phyloP scores from a whole-genome alignment of 2,797 vertebrate genomes.

The Mormyrus hasselquistii region DNA sequence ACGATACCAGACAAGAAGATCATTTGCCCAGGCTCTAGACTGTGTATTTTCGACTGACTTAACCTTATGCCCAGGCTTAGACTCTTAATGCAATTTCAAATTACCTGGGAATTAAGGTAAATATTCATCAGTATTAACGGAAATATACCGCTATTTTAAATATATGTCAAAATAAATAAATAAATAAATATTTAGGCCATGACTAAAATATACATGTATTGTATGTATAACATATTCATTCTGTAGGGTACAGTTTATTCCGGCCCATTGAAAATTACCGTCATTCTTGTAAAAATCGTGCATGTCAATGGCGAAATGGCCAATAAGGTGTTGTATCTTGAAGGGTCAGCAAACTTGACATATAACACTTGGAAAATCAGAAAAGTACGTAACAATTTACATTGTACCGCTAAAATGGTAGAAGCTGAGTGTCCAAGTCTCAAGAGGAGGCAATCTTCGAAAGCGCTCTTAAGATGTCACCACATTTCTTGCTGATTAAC shows the following conservation, averaged over 20 bases:
- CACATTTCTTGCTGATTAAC: constrained; percentile 18
- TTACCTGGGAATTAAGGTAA: background rate
- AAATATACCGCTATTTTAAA: background rate
- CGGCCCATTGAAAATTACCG: background rate
- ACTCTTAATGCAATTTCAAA: constrained; percentile 15
- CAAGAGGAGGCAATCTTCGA: background rate
- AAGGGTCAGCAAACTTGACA: background rate
- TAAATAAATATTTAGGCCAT: background rate
- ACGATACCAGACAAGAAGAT: background rate
- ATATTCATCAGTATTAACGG: constrained; percentile 16
- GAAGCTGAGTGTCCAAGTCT: background rate
- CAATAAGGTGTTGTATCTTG: background rate
- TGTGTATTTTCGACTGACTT: background rate
- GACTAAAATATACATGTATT: background rate
- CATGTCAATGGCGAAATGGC: background rate
- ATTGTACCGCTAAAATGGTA: background rate
- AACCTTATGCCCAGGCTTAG: constrained; percentile 4
- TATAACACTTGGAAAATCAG: background rate
- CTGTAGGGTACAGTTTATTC: background rate
- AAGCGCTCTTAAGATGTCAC: background rate
- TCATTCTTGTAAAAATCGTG: background rate
- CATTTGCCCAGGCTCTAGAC: background rate
- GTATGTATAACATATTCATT: background rate
- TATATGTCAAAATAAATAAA: background rate
- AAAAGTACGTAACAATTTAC: background rate